phyloP scores from a whole-genome alignment of 2,113 vertebrate genomes.

The Physeter macrocephalus region DNA sequence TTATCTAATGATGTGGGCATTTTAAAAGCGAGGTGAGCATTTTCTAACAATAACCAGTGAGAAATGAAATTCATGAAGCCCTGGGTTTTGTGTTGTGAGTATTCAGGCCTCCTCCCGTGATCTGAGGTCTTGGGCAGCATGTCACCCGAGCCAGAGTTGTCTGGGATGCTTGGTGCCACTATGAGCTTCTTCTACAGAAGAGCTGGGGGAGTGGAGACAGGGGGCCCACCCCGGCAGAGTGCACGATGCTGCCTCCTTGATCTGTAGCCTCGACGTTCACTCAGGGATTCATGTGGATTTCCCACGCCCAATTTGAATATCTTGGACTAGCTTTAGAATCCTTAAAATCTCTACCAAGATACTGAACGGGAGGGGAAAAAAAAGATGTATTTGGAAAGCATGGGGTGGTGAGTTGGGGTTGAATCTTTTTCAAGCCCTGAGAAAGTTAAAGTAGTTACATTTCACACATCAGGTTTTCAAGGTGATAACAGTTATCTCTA shows the following conservation, averaged over 20 bases:
- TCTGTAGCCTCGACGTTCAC: fast-evolving
- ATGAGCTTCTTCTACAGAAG: fast-evolving
- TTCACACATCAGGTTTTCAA: not conserved
- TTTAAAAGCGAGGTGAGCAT: not conserved
- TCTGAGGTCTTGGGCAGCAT: not conserved
- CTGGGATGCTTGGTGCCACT: fast-evolving
- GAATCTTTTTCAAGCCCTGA: not conserved
- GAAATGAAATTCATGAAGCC: too few species aligned
- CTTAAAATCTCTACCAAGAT: not conserved
- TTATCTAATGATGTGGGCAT: not conserved
- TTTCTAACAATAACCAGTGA: not conserved
- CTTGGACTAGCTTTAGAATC: not conserved
- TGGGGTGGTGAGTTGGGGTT: not conserved
- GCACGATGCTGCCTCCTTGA: fast-evolving
- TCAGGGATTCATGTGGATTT: not conserved
- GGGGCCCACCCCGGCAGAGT: fast-evolving
- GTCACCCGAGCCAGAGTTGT: fast-evolving
- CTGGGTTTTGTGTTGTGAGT: not conserved
- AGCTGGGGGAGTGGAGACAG: fast-evolving
- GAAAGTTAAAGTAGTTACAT: not conserved
- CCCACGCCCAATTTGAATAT: fast-evolving
- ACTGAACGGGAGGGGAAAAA: not conserved
- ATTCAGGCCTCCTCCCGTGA: fast-evolving
- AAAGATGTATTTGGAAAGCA: not conserved
- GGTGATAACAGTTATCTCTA: not conserved